Percentiles rank a stretch among this genome's conserved stretches.
Evolutionary conservation across 1,140 invertebrate genomes (phyloP).

Genomic region (Oryctes rhinoceros): DNA sequence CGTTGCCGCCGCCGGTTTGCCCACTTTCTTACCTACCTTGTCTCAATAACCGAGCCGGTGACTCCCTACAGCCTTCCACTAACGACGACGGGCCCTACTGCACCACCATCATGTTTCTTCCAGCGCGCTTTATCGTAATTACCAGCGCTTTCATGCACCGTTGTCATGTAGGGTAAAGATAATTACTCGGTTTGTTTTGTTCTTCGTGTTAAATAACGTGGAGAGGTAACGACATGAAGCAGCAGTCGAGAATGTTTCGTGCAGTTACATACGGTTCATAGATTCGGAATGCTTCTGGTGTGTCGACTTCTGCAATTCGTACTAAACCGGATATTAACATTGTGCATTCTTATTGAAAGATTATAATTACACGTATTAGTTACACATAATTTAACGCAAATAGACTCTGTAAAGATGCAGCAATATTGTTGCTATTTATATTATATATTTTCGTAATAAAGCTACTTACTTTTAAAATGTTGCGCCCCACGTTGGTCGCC

Average conservation of each 20-base stretch:
- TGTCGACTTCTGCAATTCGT: background rate
- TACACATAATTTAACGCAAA: no score
- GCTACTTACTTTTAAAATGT: no score
- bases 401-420: no score
- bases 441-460: no score
- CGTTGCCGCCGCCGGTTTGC: background rate
- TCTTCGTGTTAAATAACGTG: slow-evolving; percentile 30
- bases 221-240: slow-evolving; percentile 8
- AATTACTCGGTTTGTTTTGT: slow-evolving; percentile 40
- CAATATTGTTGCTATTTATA: no score
- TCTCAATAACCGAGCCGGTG: background rate
- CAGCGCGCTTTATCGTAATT: slow-evolving; percentile 35
- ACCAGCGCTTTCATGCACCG: slow-evolving; percentile 36
- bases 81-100: slow-evolving; percentile 10
- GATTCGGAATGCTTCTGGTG: background rate
- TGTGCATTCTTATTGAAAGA: background rate
- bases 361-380: background rate
- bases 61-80: background rate
- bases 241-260: slow-evolving; percentile 2
- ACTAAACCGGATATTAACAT: background rate
- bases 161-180: slow-evolving; percentile 32
- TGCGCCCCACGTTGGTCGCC: no score
- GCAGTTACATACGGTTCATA: slow-evolving; percentile 18
- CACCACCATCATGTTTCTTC: slow-evolving; percentile 2
- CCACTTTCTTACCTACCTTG: background rate